Evolutionary conservation across 2,113 vertebrate species (phyloP).

Genomic region (Poeciliopsis occidentalis): DNA sequence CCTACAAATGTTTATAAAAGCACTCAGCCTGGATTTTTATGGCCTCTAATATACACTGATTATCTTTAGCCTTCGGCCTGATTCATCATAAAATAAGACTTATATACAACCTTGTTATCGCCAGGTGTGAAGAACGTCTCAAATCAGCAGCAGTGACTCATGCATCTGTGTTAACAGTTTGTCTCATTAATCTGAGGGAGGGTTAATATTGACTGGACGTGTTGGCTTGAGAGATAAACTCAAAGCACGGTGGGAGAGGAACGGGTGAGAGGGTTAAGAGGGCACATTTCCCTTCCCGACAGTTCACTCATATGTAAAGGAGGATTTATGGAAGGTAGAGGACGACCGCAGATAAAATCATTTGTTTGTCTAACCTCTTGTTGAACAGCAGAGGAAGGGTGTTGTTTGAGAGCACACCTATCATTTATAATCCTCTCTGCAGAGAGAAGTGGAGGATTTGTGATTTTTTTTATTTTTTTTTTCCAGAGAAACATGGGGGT

Average conservation of each 20-base stretch:
- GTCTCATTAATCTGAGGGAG: constrained; percentile 51
- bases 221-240: constrained; percentile 50
- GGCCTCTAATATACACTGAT: constrained; percentile 66
- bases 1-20: constrained; percentile 75
- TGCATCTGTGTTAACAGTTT: constrained; percentile 27
- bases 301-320: constrained; percentile 41
- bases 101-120: constrained; percentile 42
- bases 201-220: constrained; percentile 52
- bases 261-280: constrained; percentile 47
- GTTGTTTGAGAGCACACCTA: constrained; percentile 52
- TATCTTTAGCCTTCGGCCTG: constrained; percentile 56
- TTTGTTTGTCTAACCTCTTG: constrained; percentile 76
- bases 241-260: constrained; percentile 28
- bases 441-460: constrained; percentile 27
- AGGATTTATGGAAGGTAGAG: constrained; percentile 71
- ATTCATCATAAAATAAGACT: constrained; percentile 46
- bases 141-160: constrained; percentile 49
- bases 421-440: constrained; percentile 41
- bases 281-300: constrained; percentile 49
- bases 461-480: not conserved
- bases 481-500: constrained; percentile 5
- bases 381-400: constrained; percentile 63
- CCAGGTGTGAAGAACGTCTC: constrained; percentile 45
- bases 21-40: constrained; percentile 68
- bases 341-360: constrained; percentile 67